Evolutionary conservation across 2,888 invertebrate genomes (phyloP).

Genomic region (Drosophila meridiana): DNA sequence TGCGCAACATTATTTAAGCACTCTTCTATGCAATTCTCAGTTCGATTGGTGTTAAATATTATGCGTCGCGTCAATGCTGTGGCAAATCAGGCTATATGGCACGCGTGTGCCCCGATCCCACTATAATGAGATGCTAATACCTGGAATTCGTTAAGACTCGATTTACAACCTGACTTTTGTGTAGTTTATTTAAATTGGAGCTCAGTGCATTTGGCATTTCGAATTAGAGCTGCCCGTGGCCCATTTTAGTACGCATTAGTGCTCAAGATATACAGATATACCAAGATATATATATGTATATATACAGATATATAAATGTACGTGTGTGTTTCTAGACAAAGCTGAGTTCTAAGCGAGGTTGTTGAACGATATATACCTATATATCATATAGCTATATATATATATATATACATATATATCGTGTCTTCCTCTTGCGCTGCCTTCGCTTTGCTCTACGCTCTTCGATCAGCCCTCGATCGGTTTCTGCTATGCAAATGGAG

Average conservation of each 20-base stretch:
- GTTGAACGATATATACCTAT: slow-evolving; percentile 31
- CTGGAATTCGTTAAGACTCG: slow-evolving; percentile 20
- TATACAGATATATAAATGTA: not conserved
- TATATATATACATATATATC: slow-evolving; percentile 3
- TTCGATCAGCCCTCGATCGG: slow-evolving; percentile 3
- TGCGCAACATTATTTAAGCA: not conserved
- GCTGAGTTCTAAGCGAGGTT: slow-evolving; percentile 34
- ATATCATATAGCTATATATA: not conserved
- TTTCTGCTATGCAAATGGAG: slow-evolving; percentile 39
- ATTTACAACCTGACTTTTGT: slow-evolving; percentile 8
- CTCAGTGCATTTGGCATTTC: slow-evolving; percentile 22
- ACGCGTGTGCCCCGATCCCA: slow-evolving; percentile 6
- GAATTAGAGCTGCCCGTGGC: slow-evolving; percentile 35
- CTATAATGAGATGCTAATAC: slow-evolving; percentile 48
- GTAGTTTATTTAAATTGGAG: slow-evolving; percentile 10
- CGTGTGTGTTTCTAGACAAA: not conserved
- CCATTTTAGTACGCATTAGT: slow-evolving; percentile 16
- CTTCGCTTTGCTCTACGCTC: slow-evolving; percentile 7
- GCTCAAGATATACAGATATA: not conserved
- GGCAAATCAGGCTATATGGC: slow-evolving; percentile 17
- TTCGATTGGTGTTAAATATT: not conserved
- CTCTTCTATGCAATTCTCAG: slow-evolving; percentile 9
- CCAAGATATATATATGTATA: not conserved
- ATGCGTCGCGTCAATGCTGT: slow-evolving; percentile 6
- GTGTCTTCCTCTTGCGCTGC: not conserved